Percentiles rank a stretch among this genome's conserved stretches.
These are phyloP conservation scores for Cataglyphis albicans DNA, from an alignment of 2,888 invertebrate genomes.

Conservation along the genomic window DNA sequence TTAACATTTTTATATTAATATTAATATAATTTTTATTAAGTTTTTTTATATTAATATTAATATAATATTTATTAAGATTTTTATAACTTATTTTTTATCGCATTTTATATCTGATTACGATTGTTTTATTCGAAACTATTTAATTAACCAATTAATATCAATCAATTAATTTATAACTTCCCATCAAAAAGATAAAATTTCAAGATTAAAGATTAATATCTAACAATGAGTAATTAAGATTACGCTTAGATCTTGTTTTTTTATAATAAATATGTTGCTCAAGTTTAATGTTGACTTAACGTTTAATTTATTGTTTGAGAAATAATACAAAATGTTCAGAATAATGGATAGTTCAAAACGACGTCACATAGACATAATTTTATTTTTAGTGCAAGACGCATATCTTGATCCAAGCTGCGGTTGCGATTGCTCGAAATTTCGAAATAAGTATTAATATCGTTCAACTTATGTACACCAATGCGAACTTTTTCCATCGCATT, in stretches of 20 bases:
- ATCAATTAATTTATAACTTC: background rate
- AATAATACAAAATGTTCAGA: background rate
- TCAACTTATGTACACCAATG: background rate
- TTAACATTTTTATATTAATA: background rate
- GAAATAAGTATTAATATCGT: constrained; percentile 39
- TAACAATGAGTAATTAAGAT: background rate
- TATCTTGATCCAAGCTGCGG: background rate
- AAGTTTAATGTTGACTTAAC: background rate
- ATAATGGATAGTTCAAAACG: background rate
- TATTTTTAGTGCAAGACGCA: background rate
- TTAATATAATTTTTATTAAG: background rate
- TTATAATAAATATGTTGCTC: background rate
- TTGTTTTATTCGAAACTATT: background rate
- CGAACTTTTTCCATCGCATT: constrained; percentile 57
- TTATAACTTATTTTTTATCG: too few relatives aligned
- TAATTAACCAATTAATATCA: background rate
- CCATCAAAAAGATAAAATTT: constrained; percentile 23
- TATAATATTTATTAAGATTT: background rate
- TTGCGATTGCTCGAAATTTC: constrained; percentile 34
- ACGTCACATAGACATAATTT: background rate
- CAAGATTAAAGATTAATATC: background rate
- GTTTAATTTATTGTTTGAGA: background rate
- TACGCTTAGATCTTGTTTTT: background rate
- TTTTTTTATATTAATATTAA: too few relatives aligned
- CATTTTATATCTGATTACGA: background rate